Evolutionary conservation across 1,140 invertebrate genomes (phyloP), one percentile per base, ranked within the genome.

Genomic region (Planococcus citri): DNA sequence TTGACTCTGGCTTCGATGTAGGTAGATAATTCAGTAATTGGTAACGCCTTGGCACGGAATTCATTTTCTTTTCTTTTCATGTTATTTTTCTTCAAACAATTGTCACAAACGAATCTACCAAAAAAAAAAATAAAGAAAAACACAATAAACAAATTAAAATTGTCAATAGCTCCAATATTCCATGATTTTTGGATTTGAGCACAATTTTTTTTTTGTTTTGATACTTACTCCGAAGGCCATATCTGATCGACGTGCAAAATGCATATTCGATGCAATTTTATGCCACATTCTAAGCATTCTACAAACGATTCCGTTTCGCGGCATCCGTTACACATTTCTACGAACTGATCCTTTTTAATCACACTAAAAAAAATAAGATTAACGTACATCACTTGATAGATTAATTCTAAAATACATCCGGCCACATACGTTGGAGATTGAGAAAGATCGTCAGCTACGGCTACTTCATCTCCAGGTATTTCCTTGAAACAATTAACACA

Each of bases 401-500:
- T 17, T 64, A 24, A n/a, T n/a, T n/a, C n/a, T n/a, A 4, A 25
- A 3, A 21, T 10, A 25, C 24, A 24, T 4, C 10, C 60, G 25
- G 60, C 21, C 37, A 91, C 93, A 94, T 86, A 97, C 92, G 92
- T 95, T 82, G 91, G 89, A 57, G 94, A 87, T 79, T 96, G 92
- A 71, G 90, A 87, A 61, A 95, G 94, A 81, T 99, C 97, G 76
- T 98, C 95, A 76, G 94, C 90, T 72, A 97, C 84, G 75, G 92
- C 95, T 71, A 99, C 95, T 72, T 92, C 95, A 80, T 99, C 95
- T 73, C 94, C 94, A 79, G 93, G 92, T 81, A 99, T 97, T 79
- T 98, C 95, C 80, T 96, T 95, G 87, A 99, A 99, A 85, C 97
- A 99, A 83, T 98, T 98, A 82, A 95, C 89, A 87, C 97, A 99